phyloP scores from a whole-genome alignment of 2,888 invertebrate genomes.

The Epirrhoe tristata region DNA sequence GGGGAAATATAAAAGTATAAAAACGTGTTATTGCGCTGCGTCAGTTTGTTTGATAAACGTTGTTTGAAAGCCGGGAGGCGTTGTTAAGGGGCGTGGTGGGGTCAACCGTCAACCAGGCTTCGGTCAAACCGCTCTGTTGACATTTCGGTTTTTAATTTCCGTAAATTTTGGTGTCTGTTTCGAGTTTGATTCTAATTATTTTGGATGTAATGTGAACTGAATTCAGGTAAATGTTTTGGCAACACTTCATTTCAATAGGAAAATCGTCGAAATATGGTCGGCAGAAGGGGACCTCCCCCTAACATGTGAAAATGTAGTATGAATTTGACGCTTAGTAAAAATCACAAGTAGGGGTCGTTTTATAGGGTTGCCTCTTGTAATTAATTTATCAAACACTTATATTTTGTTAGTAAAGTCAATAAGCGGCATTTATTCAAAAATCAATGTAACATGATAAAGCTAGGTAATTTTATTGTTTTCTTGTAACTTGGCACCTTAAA shows the following conservation, averaged over 20 bases:
- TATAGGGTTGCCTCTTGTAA: slow-evolving; percentile 57
- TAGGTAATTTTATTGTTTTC: no score
- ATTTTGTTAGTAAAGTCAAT: neutral
- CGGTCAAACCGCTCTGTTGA: slow-evolving; percentile 67
- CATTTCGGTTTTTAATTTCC: slow-evolving; percentile 68
- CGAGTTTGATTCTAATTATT: slow-evolving; percentile 47
- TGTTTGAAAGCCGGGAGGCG: slow-evolving; percentile 69
- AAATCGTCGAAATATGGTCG: slow-evolving; percentile 64
- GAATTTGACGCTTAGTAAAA: slow-evolving; percentile 74
- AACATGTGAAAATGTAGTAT: slow-evolving; percentile 70
- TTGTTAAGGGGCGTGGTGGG: slow-evolving; percentile 45
- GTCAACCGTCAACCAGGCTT: slow-evolving; percentile 43
- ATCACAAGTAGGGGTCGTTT: slow-evolving; percentile 60
- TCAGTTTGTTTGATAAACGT: slow-evolving; percentile 75
- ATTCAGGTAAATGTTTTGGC: slow-evolving; percentile 63
- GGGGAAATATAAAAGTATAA: slow-evolving; percentile 70
- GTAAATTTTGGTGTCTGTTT: slow-evolving; percentile 53
- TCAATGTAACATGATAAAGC: neutral
- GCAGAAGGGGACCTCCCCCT: slow-evolving; percentile 65
- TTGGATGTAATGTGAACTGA: slow-evolving; percentile 35
- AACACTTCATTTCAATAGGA: slow-evolving; percentile 70
- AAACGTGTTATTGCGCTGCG: slow-evolving; percentile 74
- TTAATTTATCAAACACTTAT: neutral
- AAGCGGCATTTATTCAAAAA: neutral
- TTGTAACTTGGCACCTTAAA: no score